Base-by-base conservation (phyloP, 2,888 invertebrate species). In the Stictocephala bisonia region DNA sequence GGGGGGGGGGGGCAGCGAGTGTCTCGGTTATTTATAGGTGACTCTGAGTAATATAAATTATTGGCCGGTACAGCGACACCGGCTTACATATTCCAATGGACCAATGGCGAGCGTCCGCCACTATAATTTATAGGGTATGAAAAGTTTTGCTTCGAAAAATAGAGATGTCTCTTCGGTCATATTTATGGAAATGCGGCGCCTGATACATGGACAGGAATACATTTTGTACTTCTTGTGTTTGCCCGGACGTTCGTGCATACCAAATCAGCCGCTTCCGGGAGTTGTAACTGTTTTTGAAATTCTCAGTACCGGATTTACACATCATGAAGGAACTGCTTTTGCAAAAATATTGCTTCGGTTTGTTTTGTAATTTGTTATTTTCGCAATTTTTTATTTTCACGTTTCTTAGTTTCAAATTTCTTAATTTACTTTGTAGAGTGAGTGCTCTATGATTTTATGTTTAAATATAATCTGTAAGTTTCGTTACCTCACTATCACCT, bases 61-160 rank as follows among this genome's bases (percentile, higher is more conserved):
- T 75, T 73, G n/a, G n/a, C 75, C 69, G 71, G 70, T 69, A 53
- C 40, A 64, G 26, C 51, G 51, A 51, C 51, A 50, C 51, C 9
- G 66, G 64, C 64, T 72, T 72, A 72, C 66, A 66, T 72, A 72
- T 72, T 72, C 72, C 40, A 51, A 20, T 27, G 50, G 72, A 72
- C 72, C 72, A 72, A 72, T 72, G 64, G 72, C 29, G 22, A 22
- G 22, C 31, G 60, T 44, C 24, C 50, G 72, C 56, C 73, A 35
- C 20, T 31, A 44, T 64, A 67, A 74, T 74, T 74, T 74, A 74
- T 71, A 68, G 69, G 60, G 74, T 74, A 74, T 67, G 71, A 78
- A 78, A 78, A 78, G 76, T 78, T 78, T 77, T 76, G 77, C 78
- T 74, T 76, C 76, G 77, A 76, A 75, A 75, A 78, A 78, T 78